A percentile compares a stretch with the other conserved stretches of the same genome.
Evolutionary conservation across 2,888 invertebrate species (phyloP).

Genomic region (Mesopsocus fuscifrons): DNA sequence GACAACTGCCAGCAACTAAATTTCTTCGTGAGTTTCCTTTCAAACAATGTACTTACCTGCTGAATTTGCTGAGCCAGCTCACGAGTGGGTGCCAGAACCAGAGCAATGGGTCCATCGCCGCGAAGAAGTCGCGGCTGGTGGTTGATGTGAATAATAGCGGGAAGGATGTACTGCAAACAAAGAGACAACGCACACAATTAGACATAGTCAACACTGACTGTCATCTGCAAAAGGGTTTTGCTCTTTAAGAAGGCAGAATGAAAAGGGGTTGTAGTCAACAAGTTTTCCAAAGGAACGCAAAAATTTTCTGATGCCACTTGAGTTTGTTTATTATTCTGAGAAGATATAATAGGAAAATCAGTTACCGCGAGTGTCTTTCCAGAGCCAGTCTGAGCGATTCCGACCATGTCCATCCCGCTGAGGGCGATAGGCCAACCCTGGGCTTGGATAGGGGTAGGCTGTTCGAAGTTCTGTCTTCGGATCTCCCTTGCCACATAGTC

Average conservation of each 20-base stretch:
- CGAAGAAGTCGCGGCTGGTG: constrained; percentile 33
- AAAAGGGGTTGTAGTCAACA: background rate
- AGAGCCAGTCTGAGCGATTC: constrained; percentile 71
- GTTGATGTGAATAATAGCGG: constrained; percentile 42
- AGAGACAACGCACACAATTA: too few relatives aligned
- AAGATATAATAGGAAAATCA: too few relatives aligned
- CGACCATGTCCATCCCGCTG: constrained; percentile 68
- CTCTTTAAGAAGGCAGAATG: constrained; percentile 12
- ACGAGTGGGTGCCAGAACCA: constrained; percentile 36
- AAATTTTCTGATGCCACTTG: too few relatives aligned
- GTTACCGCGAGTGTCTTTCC: constrained; percentile 60
- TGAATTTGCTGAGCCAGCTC: constrained; percentile 36
- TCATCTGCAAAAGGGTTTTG: constrained; percentile 16
- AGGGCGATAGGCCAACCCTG: constrained; percentile 80
- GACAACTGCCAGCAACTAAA: too few relatives aligned
- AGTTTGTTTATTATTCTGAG: too few relatives aligned
- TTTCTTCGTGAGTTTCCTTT: too few relatives aligned
- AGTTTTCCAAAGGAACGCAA: constrained; percentile 13
- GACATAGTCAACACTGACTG: too few relatives aligned
- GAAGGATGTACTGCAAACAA: constrained; percentile 35
- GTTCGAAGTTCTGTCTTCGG: constrained; percentile 56
- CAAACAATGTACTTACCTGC: constrained; percentile 77
- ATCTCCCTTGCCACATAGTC: constrained; percentile 68
- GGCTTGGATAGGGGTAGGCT: constrained; percentile 74
- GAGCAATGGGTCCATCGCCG: constrained; percentile 40